Conservation (phyloP, 64 coral and sea anemone genomes). For the Stichodactyla mertensii region DNA sequence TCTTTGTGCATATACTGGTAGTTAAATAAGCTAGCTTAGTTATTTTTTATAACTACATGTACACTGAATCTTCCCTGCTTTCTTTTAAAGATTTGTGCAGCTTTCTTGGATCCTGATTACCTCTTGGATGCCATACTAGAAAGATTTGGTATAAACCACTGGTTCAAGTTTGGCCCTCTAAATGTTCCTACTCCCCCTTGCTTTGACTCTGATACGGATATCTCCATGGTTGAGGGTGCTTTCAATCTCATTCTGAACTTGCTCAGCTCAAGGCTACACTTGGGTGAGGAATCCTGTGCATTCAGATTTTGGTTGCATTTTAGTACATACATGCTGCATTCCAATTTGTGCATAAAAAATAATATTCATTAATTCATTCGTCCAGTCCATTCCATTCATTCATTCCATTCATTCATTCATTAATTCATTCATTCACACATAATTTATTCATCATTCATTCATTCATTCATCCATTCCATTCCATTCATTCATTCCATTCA, state of each 20-base stretch:
- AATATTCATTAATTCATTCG: neutral
- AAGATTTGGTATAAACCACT: conserved; percentile 84
- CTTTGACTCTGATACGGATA: conserved; percentile 75
- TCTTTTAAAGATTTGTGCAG: conserved; percentile 71
- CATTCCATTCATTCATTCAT: too few relatives aligned
- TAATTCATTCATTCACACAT: too few relatives aligned
- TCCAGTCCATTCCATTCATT: too few relatives aligned
- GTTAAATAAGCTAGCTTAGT: neutral
- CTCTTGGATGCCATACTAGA: conserved; percentile 75
- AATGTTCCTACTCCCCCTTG: conserved; percentile 61
- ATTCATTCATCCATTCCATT: too few relatives aligned
- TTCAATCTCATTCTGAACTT: conserved; percentile 78
- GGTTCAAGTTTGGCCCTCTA: conserved; percentile 88
- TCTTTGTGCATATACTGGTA: neutral
- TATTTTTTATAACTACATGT: neutral
- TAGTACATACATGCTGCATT: too few relatives aligned
- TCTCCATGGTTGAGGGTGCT: conserved; percentile 84
- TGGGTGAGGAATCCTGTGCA: conserved; percentile 46
- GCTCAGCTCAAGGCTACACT: conserved; percentile 68
- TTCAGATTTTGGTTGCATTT: too few relatives aligned
- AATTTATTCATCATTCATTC: too few relatives aligned
- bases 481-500: too few relatives aligned
- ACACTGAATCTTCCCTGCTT: too few relatives aligned
- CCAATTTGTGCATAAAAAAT: neutral
- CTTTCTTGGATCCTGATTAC: conserved; percentile 86